phyloP scores from a whole-genome alignment of 2,888 invertebrate species.

The Itoplectis maculator region DNA sequence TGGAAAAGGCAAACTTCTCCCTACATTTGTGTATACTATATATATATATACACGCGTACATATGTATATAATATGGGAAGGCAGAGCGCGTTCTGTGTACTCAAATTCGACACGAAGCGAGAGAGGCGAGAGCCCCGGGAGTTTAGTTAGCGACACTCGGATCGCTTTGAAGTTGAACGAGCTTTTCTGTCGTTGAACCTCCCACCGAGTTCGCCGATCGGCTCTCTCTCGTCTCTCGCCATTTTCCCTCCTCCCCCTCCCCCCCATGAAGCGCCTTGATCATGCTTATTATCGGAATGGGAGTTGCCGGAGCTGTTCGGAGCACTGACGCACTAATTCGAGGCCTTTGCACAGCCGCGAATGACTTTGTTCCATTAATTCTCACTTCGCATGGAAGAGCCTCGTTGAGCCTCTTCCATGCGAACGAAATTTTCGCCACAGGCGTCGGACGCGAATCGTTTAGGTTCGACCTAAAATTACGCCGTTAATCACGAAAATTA shows the following conservation, averaged over 20 bases:
- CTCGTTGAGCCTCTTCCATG: no score
- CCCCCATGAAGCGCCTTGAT: constrained; percentile 76
- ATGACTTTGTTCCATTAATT: constrained; percentile 16
- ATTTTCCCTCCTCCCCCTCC: constrained; percentile 12
- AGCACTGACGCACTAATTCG: constrained; percentile 46
- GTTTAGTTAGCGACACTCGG: constrained; percentile 83
- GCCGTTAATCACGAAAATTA: no score
- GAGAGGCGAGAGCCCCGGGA: constrained; percentile 69
- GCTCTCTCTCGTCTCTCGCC: constrained; percentile 35
- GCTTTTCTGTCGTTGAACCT: constrained; percentile 71
- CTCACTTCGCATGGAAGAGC: no score
- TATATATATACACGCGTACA: constrained; percentile 20
- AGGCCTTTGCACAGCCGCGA: constrained; percentile 20
- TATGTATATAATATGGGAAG: constrained; percentile 11
- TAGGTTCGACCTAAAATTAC: no score
- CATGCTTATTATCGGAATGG: constrained; percentile 79
- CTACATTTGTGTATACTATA: constrained; percentile 32
- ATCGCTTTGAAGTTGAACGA: constrained; percentile 80
- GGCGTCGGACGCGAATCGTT: no score
- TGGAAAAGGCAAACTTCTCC: constrained; percentile 80
- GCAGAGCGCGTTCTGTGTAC: constrained; percentile 24
- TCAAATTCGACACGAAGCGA: constrained; percentile 38
- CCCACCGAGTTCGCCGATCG: constrained; percentile 51
- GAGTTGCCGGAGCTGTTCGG: constrained; percentile 55
- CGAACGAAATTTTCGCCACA: no score